These are phyloP conservation scores for Drosophila repletoides DNA, from an alignment of 1,140 invertebrate genomes.

Conservation along the genomic window DNA sequence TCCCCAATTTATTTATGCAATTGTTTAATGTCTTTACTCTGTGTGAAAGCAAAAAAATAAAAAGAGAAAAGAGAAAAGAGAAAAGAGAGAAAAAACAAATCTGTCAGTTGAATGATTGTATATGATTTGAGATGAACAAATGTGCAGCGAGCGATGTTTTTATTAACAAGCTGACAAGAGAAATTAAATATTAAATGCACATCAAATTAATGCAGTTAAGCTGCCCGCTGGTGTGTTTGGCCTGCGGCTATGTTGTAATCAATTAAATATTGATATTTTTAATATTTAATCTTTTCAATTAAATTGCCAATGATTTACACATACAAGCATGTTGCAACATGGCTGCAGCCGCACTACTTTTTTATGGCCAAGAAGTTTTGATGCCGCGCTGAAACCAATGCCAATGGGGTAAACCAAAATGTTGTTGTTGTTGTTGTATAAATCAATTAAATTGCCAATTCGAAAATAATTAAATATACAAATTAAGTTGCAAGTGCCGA, in stretches of 20 bases:
- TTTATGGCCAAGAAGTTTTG: slow-evolving; percentile 44
- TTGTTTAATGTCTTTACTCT: no score
- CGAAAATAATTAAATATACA: slow-evolving; percentile 67
- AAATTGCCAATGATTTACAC: slow-evolving; percentile 68
- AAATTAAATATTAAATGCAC: slow-evolving; percentile 10
- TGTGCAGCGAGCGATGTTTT: not conserved
- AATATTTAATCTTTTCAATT: slow-evolving; percentile 80
- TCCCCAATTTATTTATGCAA: no score
- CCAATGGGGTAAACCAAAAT: slow-evolving; percentile 49
- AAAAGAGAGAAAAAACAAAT: not conserved
- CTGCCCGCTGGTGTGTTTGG: slow-evolving; percentile 3
- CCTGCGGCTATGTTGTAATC: slow-evolving; percentile 37
- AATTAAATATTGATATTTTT: slow-evolving; percentile 75
- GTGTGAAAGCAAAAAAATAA: no score
- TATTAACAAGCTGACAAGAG: slow-evolving; percentile 15
- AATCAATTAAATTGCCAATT: slow-evolving; percentile 73
- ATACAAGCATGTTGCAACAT: no score
- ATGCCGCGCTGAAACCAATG: slow-evolving; percentile 31
- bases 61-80: no score
- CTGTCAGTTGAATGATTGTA: not conserved
- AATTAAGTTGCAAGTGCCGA: slow-evolving; percentile 50
- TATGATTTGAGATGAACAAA: slow-evolving; percentile 12
- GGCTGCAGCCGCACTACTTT: not conserved
- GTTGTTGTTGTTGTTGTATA: slow-evolving; percentile 59
- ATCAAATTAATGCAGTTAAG: slow-evolving; percentile 62